Percentiles rank a stretch among this genome's conserved stretches.
These are phyloP conservation scores for Polydrusus pterygomalis DNA, from an alignment of 2,888 invertebrate genomes.

Conservation along the genomic window DNA sequence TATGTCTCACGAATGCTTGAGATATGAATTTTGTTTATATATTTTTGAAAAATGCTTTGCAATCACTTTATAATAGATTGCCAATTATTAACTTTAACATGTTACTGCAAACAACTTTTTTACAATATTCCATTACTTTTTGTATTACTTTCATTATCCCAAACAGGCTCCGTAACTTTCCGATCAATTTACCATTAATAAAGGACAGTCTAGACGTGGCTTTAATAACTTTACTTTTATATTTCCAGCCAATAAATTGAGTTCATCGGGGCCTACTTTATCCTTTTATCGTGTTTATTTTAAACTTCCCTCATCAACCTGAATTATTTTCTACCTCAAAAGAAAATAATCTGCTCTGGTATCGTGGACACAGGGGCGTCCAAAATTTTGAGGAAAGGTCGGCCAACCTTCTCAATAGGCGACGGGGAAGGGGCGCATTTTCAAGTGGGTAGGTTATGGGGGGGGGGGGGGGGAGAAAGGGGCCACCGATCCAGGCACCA, in stretches of 20 bases:
- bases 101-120: neutral
- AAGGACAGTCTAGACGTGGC: neutral
- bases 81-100: neutral
- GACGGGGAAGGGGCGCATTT: too few relatives aligned
- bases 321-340: conserved; percentile 30
- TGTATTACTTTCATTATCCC: neutral
- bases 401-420: too few relatives aligned
- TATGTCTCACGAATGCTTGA: too few relatives aligned
- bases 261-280: neutral
- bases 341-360: conserved; percentile 10
- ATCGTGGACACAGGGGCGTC: neutral
- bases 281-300: conserved; percentile 26
- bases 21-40: too few relatives aligned
- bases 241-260: conserved; percentile 3
- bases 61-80: too few relatives aligned
- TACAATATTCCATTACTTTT: neutral
- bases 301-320: conserved; percentile 12
- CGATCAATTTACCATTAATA: neutral
- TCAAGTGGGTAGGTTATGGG: too few relatives aligned
- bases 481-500: too few relatives aligned
- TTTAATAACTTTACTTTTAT: conserved; percentile 4
- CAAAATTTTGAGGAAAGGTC: too few relatives aligned
- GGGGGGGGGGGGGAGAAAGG: too few relatives aligned
- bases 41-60: too few relatives aligned
- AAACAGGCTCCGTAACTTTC: neutral